Evolutionary conservation across 2,888 invertebrate genomes (phyloP).

Genomic region (Notodonta dromedarius): DNA sequence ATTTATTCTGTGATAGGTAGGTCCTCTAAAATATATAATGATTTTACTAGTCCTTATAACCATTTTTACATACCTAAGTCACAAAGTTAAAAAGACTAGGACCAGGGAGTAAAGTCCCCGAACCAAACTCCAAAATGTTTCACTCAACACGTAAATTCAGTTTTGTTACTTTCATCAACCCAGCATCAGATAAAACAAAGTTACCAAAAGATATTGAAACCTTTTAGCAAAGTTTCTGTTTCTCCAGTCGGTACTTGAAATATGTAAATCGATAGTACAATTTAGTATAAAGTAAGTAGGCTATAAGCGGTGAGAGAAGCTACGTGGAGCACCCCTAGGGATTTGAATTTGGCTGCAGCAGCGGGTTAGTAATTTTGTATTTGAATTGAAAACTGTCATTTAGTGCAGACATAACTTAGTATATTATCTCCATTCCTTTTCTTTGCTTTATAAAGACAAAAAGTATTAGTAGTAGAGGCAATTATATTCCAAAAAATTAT

Average conservation of each 20-base stretch:
- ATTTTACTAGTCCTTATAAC: no score
- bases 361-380: slow-evolving; percentile 32
- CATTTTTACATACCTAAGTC: no score
- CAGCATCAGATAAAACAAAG: slow-evolving; percentile 19
- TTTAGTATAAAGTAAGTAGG: slow-evolving; percentile 12
- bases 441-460: no score
- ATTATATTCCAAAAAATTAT: no score
- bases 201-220: slow-evolving; percentile 25
- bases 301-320: slow-evolving; percentile 17
- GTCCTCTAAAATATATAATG: no score
- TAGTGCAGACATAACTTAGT: slow-evolving; percentile 6
- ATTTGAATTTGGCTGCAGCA: slow-evolving; percentile 27
- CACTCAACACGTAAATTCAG: slow-evolving; percentile 22
- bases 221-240: slow-evolving; percentile 26
- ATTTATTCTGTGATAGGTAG: no score
- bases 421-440: no score
- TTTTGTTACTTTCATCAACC: slow-evolving; percentile 21
- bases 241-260: slow-evolving; percentile 20
- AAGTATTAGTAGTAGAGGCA: no score
- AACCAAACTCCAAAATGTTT: slow-evolving; percentile 7
- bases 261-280: slow-evolving; percentile 28
- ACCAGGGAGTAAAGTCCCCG: no score
- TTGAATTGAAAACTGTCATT: slow-evolving; percentile 32
- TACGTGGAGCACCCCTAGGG: slow-evolving; percentile 21
- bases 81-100: no score